Evolutionary conservation across 2,888 invertebrate species (phyloP), one percentile per base, ranked within the genome.

Genomic region (Apodemia duryi): DNA sequence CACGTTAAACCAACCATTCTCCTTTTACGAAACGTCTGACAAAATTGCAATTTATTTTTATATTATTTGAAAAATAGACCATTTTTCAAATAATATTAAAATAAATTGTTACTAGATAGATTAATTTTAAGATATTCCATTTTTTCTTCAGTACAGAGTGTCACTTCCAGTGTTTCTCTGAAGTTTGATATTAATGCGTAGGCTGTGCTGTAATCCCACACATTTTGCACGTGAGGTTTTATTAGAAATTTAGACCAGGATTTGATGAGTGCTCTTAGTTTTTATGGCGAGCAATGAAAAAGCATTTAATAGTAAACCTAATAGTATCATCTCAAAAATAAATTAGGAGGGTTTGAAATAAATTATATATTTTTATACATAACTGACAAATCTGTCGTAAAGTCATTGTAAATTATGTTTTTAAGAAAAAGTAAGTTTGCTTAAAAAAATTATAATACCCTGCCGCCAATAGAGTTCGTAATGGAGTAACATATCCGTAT

Each of bases 241-340:
- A 88, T 88, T 87, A 86, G 86, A 86, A 84, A 86, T 88, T 89
- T 84, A 87, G 87, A 88, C 87, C 86, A 85, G 77, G 80, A 78
- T 76, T 77, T 66, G 78, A 77, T 75, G 74, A 76, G 72, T 71
- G 78, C 78, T 75, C 81, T 87, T 85, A 84, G 81, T 86, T 88
- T 88, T 88, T 86, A 88, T 76, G 78, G 70, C 71, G 4, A 35
- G 35, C 32, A 35, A 57, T 32, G 32, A 32, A 57, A 32, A 35
- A n/a, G 29, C 13, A 29, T 57, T 57, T 57, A 54, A 11, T 57
- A 57, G 35, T 57, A 5, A 6, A 46, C 46, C 5, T 46, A 5
- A 46, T 13, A 4, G 46, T 9, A 4, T 13, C 46, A 7, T 13
- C n/a, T n/a, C 5, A 46, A 46, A 46, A 46, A 10, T 43, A 43